Evolutionary conservation across 2,113 vertebrate species (phyloP).

Genomic region (Indicator maculatus): DNA sequence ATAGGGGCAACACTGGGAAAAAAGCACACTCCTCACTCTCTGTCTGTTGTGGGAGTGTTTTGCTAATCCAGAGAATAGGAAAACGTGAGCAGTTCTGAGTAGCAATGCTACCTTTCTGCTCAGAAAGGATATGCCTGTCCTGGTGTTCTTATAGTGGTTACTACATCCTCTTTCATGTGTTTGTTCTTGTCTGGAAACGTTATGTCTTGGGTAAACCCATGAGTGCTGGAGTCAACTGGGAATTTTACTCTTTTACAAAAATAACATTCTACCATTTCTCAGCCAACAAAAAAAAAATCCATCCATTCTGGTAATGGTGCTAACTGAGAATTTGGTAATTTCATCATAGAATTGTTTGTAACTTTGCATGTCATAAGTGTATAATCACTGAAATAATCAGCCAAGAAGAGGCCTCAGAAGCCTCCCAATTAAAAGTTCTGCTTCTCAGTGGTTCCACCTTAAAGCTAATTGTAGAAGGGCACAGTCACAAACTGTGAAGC

Average conservation of each 20-base stretch:
- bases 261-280: not conserved
- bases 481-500: rapidly evolving
- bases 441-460: not conserved
- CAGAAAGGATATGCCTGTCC: not conserved
- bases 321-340: not conserved
- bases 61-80: not conserved
- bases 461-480: not conserved
- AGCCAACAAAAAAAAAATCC: not conserved
- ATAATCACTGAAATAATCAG: not conserved
- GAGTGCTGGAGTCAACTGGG: not conserved
- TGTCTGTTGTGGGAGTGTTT: not conserved
- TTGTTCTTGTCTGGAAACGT: not conserved
- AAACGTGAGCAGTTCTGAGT: not conserved
- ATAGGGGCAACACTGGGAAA: not conserved
- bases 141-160: not conserved
- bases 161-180: rapidly evolving
- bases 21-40: not conserved
- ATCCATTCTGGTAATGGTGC: not conserved
- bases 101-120: not conserved
- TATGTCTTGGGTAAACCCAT: not conserved
- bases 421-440: not conserved
- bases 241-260: not conserved
- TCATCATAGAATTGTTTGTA: not conserved
- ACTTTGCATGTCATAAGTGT: not conserved
- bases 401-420: not conserved